phyloP scores from a whole-genome alignment of 2,113 vertebrate genomes.

The Lycaon pictus region DNA sequence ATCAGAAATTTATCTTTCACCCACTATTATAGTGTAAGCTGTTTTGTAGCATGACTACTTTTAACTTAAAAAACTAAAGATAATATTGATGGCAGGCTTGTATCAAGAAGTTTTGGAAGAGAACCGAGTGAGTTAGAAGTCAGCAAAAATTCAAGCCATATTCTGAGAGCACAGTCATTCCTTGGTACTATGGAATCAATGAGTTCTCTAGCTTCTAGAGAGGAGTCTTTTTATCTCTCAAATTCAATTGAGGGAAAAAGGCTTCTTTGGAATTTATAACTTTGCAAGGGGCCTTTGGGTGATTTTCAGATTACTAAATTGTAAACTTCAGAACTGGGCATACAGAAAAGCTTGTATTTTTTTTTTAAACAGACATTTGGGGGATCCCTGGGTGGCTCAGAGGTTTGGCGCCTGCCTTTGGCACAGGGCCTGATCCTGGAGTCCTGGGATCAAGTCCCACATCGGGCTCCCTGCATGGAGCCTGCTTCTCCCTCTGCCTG shows the following conservation, averaged over 20 bases:
- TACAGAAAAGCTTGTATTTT: slow-evolving; percentile 16
- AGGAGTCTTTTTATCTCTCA: slow-evolving; percentile 27
- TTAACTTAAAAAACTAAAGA: slow-evolving; percentile 22
- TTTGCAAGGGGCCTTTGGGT: not conserved
- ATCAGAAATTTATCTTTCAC: not conserved
- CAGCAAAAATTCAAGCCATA: slow-evolving; percentile 1
- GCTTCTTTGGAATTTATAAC: not conserved
- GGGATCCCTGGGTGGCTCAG: too few species aligned
- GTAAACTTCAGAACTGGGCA: slow-evolving; percentile 24
- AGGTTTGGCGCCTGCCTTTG: too few species aligned
- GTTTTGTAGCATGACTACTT: not conserved
- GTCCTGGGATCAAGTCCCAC: too few species aligned
- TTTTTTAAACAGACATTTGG: not conserved
- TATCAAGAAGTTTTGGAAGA: slow-evolving; percentile 12
- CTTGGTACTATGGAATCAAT: not conserved
- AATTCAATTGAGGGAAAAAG: not conserved
- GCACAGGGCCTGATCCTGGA: too few species aligned
- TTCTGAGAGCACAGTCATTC: slow-evolving; percentile 40
- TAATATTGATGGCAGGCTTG: not conserved
- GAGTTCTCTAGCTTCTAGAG: not conserved
- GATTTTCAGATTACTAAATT: slow-evolving; percentile 33
- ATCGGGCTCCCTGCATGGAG: too few species aligned
- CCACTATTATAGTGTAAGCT: not conserved
- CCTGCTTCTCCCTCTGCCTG: too few species aligned
- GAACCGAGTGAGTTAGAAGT: not conserved